Percentiles rank a stretch among this genome's conserved stretches.
phyloP scores from a whole-genome alignment of 2,113 vertebrate species.

The Notothenia rossii region DNA sequence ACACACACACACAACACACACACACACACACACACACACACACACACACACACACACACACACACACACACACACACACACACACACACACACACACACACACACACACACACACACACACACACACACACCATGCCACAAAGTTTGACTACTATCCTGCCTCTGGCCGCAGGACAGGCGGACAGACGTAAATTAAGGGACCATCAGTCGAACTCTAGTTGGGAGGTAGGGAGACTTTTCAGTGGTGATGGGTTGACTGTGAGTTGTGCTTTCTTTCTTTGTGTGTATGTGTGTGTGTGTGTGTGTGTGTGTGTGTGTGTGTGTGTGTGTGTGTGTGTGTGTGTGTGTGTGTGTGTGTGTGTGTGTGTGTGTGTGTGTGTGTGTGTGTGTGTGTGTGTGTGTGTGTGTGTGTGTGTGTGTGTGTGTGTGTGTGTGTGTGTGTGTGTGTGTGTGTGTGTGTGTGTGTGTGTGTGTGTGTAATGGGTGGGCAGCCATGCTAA shows the following conservation, averaged over 20 bases:
- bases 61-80: neutral
- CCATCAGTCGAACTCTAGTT: slow-evolving; percentile 34
- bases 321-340: neutral
- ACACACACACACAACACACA: neutral
- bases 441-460: slow-evolving; percentile 2
- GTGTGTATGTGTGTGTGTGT: no score
- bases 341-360: neutral
- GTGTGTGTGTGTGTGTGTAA: slow-evolving; percentile 1
- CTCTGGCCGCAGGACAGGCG: slow-evolving; percentile 29
- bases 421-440: slow-evolving; percentile 14
- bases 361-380: slow-evolving; percentile 3
- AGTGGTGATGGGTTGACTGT: slow-evolving; percentile 21
- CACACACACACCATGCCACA: slow-evolving; percentile 24
- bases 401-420: slow-evolving; percentile 5
- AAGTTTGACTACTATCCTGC: slow-evolving; percentile 48
- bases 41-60: slow-evolving; percentile 13
- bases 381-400: slow-evolving; percentile 16
- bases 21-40: no score
- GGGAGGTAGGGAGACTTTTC: neutral
- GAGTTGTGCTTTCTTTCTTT: slow-evolving; percentile 6
- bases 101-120: slow-evolving; percentile 10
- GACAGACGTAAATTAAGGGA: slow-evolving; percentile 37
- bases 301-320: no score
- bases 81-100: no score
- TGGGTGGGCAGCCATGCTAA: slow-evolving; percentile 47